A percentile compares a stretch with the other conserved stretches of the same genome.
Evolutionary conservation across 2,113 vertebrate species (phyloP).

Genomic region (Eulemur macaco): DNA sequence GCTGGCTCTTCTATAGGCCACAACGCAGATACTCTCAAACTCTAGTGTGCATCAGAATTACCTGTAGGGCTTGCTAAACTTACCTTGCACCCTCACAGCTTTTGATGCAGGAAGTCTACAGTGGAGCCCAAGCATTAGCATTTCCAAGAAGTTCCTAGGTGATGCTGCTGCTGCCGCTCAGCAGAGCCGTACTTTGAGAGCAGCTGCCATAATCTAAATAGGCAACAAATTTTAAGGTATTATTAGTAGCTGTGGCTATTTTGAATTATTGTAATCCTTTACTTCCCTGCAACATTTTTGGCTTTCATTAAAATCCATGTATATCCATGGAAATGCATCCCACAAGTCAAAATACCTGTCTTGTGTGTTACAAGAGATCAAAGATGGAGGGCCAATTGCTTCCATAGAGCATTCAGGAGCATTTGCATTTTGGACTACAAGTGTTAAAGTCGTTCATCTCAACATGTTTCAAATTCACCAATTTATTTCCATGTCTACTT

Average conservation of each 20-base stretch:
- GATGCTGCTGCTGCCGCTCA: not conserved
- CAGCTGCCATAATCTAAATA: not conserved
- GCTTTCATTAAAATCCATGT: slow-evolving; percentile 1
- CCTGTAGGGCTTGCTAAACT: not conserved
- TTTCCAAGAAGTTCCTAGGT: not conserved
- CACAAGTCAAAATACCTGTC: not conserved
- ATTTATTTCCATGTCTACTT: not conserved
- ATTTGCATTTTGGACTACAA: not conserved
- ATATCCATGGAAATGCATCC: not conserved
- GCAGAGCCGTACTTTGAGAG: not conserved
- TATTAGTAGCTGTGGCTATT: not conserved
- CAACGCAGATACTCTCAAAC: not conserved
- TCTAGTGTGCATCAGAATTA: not conserved
- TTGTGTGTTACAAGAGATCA: not conserved
- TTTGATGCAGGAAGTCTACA: not conserved
- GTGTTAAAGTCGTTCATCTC: not conserved
- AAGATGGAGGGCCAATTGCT: not conserved
- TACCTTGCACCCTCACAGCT: not conserved
- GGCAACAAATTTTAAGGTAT: not conserved
- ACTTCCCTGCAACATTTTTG: not conserved
- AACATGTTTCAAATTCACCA: not conserved
- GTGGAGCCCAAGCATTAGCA: not conserved
- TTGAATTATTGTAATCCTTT: not conserved
- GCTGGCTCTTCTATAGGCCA: not conserved
- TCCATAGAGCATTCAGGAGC: not conserved